Evolutionary conservation across 2,888 invertebrate genomes (phyloP), one percentile per base, ranked within the genome.

Genomic region (Lasioglossum villosulum): DNA sequence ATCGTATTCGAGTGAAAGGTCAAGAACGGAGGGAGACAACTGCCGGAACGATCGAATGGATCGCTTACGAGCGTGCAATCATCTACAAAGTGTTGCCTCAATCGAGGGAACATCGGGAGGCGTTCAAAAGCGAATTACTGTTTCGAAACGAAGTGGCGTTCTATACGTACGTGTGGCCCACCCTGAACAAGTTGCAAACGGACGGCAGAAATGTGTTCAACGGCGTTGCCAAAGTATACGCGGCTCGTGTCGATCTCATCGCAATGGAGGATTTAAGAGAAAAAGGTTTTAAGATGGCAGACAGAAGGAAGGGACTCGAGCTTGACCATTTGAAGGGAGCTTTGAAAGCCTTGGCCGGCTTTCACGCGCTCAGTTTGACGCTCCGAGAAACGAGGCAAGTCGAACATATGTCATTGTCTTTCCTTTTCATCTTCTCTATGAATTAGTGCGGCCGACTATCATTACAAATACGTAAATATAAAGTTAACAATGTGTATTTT

Each of bases 141-240:
- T 97, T 97, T 93, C 96, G 95, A 91, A 97, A 97, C 90, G 97
- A 97, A 94, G 97, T 97, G 0, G 96, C 96, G 14, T 97, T 97
- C 92, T 97, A 97, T 92, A 97, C 96, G 52, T 96, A 96, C 90
- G 97, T 97, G 23, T 96, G 97, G 96, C 97, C 97, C 10, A 96
- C 96, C n/a, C 92, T 97, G 42, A 92, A 96, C 0, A 94, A 95
- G 78, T 97, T 97, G 88, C 97, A 97, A 89, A 39, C 66, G 12
- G 83, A 86, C 10, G 92, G 81, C 0, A 90, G 83, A 34, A 78
- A 78, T 56, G 94, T 94, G 27, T 95, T 95, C 76, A 83, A 85
- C 42, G 95, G 95, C 10, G 93, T 94, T 0, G 93, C 93, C 23
- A 95, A 94, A 80, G 91, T 94, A 59, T 95, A 94, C 56, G 93